phyloP scores from a whole-genome alignment of 2,113 vertebrate genomes.

The Xerus inauris region DNA sequence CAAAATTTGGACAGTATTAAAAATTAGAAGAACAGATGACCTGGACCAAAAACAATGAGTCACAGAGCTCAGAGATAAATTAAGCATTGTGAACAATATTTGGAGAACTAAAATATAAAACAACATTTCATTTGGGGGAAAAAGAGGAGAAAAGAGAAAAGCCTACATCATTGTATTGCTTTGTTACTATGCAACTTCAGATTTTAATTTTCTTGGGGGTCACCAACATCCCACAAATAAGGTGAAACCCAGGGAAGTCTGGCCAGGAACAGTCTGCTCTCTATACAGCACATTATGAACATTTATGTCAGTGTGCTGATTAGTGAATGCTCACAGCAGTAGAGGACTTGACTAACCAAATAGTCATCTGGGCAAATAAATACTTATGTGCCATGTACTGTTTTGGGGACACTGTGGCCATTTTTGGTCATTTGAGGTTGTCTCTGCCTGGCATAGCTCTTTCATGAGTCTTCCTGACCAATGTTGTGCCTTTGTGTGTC shows the following conservation, averaged over 20 bases:
- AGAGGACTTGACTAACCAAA: neutral
- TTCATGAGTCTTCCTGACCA: neutral
- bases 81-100: neutral
- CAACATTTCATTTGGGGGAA: neutral
- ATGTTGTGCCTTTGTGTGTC: too few species aligned
- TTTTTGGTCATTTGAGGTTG: neutral
- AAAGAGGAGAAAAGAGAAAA: neutral
- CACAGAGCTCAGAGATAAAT: conserved; percentile 22
- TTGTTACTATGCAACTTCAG: neutral
- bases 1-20: conserved; percentile 40
- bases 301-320: neutral
- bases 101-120: conserved; percentile 26
- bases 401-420: neutral
- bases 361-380: neutral
- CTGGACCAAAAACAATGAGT: conserved; percentile 2
- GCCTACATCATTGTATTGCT: neutral
- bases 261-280: neutral
- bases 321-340: neutral
- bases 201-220: neutral
- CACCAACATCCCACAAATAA: neutral
- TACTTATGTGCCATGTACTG: neutral
- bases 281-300: neutral
- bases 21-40: conserved; percentile 38
- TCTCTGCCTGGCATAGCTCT: neutral
- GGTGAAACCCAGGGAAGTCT: conserved; percentile 2